Evolutionary conservation across 2,888 invertebrate species (phyloP).

Genomic region (Metacarcinus magister): DNA sequence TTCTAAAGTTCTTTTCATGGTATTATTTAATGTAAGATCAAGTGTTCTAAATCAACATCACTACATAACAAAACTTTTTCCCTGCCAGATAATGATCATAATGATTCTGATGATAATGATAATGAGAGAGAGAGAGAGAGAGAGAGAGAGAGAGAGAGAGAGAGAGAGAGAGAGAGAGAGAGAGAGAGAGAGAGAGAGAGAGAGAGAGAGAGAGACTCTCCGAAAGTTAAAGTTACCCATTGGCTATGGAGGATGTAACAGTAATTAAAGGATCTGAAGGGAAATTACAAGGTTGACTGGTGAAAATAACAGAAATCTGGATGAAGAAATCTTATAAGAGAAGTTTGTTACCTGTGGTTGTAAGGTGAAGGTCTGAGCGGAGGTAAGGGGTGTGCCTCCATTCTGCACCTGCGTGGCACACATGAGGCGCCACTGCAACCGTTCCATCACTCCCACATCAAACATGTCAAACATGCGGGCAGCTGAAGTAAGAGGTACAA

Average conservation of each 20-base stretch:
- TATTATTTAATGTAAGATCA: too few relatives aligned
- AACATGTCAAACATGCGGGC: slow-evolving; percentile 92
- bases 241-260: not conserved
- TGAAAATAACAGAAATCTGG: not conserved
- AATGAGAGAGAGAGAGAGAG: too few relatives aligned
- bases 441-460: slow-evolving; percentile 96
- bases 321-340: not conserved
- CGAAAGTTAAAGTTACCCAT: not conserved
- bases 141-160: too few relatives aligned
- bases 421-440: slow-evolving; percentile 87
- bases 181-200: too few relatives aligned
- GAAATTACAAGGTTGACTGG: not conserved
- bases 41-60: too few relatives aligned
- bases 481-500: slow-evolving; percentile 85
- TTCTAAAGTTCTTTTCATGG: not conserved
- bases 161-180: too few relatives aligned
- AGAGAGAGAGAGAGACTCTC: too few relatives aligned
- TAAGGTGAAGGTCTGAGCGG: slow-evolving; percentile 64
- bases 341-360: slow-evolving; percentile 60
- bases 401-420: slow-evolving; percentile 78
- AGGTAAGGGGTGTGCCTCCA: slow-evolving; percentile 58
- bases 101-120: too few relatives aligned
- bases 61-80: too few relatives aligned
- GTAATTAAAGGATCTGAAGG: not conserved
- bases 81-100: too few relatives aligned